Evolutionary conservation across 2,113 vertebrate genomes (phyloP), one percentile per base, ranked within the genome.

Genomic region (Pelobates fuscus): DNA sequence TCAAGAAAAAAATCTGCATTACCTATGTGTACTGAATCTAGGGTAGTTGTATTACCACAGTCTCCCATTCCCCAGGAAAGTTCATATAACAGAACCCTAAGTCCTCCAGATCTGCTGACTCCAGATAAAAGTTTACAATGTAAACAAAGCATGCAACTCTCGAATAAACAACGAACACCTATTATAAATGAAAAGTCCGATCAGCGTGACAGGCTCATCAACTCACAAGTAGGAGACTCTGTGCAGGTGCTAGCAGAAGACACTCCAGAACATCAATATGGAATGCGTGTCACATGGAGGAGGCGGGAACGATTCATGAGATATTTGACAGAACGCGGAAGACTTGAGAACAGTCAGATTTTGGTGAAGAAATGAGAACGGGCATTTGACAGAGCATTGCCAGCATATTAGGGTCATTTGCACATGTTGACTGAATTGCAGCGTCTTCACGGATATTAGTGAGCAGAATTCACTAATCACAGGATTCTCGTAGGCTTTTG

Each of bases 191-290:
- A 18, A 25, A 18, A 23, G 21, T 25, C 2, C 1, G 55, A 25
- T 8, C 11, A 12, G 5, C 8, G 46, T 12, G 54, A 12, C 2
- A 25, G 1, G 3, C 18, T 15, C 6, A 21, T 29, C n/a, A 71
- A 61, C 25, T 55, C 83, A 0, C 65, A 6, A 55, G 70, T 66
- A 5, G 58, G 18, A 5, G 81, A 83, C n/a, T 24, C 78, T 0
- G 75, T 79, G 18, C 82, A 88, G 12, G 71, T 92, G 4, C 87
- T 98, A 70, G 95, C 92, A 2, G 49, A 83, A 2, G 94, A 97
- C 43, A 98, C 95, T 1, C 96, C 95, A 0, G 94, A 96, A 81
- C 88, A 79, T 0, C 88, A 94, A 77, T 98, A 97, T 6, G 95
- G 95, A 0, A 0, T 98, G 2, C 95, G 88, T 64, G 92, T 94